Conservation (phyloP, 2,113 vertebrate genomes). For the Polypterus senegalus region DNA sequence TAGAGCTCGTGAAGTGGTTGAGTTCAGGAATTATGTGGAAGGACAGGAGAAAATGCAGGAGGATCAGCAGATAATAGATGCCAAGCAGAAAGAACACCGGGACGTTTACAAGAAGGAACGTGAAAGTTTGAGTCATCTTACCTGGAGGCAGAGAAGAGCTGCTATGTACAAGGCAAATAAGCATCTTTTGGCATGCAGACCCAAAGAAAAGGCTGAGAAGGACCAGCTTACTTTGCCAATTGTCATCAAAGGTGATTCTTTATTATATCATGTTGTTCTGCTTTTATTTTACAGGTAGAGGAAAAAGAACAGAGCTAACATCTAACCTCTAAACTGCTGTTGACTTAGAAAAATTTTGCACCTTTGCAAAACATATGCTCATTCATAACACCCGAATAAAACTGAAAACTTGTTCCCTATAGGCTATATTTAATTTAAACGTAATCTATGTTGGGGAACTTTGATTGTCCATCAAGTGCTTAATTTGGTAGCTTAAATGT, state of each 20-base stretch:
- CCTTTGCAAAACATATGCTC: no score
- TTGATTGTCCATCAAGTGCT: no score
- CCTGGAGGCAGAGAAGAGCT: constrained; percentile 61
- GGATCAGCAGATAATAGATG: constrained; percentile 55
- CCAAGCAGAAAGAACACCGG: constrained; percentile 62
- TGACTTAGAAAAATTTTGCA: no score
- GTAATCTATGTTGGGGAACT: no score
- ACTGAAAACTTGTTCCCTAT: no score
- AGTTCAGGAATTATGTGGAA: constrained; percentile 63
- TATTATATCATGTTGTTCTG: not conserved
- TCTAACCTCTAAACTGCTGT: no score
- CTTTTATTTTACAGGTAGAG: not conserved
- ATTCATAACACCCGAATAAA: no score
- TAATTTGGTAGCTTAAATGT: no score
- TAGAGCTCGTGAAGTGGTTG: constrained; percentile 73
- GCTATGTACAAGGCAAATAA: constrained; percentile 51
- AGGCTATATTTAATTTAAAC: no score
- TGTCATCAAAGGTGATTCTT: constrained; percentile 73
- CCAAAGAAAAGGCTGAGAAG: constrained; percentile 46
- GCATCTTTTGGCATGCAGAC: constrained; percentile 23
- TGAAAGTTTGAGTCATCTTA: constrained; percentile 47
- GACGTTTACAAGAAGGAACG: constrained; percentile 49
- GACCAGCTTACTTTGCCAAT: constrained; percentile 45
- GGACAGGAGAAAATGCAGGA: constrained; percentile 55
- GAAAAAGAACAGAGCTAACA: no score